Evolutionary conservation across 2,888 invertebrate genomes (phyloP).

Genomic region (Gymnoscelis rufifasciata): DNA sequence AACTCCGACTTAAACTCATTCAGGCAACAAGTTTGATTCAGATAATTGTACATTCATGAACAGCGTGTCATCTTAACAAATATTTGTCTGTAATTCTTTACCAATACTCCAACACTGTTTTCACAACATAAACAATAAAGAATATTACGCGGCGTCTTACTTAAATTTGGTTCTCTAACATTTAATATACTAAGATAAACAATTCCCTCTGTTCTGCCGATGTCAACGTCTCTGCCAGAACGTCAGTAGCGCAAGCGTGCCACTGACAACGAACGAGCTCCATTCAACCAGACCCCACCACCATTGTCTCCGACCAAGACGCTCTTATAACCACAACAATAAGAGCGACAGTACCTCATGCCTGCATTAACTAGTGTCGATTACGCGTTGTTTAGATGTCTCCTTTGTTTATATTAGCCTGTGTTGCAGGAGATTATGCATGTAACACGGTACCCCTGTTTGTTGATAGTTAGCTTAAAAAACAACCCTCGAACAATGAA

Average conservation of each 20-base stretch:
- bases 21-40: too few relatives aligned
- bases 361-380: constrained; percentile 36
- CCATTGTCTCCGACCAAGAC: constrained; percentile 15
- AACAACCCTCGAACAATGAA: constrained; percentile 2
- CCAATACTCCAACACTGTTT: too few relatives aligned
- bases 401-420: constrained; percentile 43
- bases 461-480: constrained; percentile 2
- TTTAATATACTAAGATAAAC: constrained; percentile 30
- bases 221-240: constrained; percentile 43
- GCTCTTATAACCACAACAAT: constrained; percentile 25
- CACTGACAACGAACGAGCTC: constrained; percentile 38
- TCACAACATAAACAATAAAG: too few relatives aligned
- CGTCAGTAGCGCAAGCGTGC: constrained; percentile 43
- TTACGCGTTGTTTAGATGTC: constrained; percentile 42
- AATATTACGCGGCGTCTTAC: too few relatives aligned
- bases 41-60: too few relatives aligned
- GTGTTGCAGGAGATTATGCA: constrained; percentile 14
- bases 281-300: constrained; percentile 32
- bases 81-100: too few relatives aligned
- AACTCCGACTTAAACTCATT: too few relatives aligned
- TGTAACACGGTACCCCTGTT: constrained; percentile 6
- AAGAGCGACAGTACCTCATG: constrained; percentile 31
- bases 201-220: constrained; percentile 29
- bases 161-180: neutral
- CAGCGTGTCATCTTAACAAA: too few relatives aligned